Evolutionary conservation across 2,888 invertebrate genomes (phyloP).

Genomic region (Pammene fasciana): DNA sequence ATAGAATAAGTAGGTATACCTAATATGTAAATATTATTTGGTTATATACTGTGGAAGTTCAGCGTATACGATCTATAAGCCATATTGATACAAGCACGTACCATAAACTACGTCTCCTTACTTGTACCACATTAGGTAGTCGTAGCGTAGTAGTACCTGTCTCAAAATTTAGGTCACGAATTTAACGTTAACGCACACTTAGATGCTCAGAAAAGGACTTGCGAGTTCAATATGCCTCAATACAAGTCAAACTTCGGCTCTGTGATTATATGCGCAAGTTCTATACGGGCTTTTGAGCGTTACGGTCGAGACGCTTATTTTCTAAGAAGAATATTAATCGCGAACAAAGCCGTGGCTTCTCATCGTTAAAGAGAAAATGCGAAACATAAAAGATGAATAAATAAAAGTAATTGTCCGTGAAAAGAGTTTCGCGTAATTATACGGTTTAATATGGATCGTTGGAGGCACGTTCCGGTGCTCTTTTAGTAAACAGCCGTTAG

Average conservation of each 20-base stretch:
- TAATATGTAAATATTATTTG: no score
- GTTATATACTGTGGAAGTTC: no score
- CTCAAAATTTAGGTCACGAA: not conserved
- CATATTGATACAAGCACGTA: not conserved
- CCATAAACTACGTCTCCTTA: not conserved
- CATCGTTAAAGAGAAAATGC: slow-evolving; percentile 21
- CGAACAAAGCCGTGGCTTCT: slow-evolving; percentile 17
- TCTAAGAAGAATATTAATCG: slow-evolving; percentile 28
- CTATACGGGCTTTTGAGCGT: slow-evolving; percentile 12
- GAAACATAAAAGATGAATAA: slow-evolving; percentile 21
- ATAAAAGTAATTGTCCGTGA: slow-evolving; percentile 18
- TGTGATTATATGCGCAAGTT: slow-evolving; percentile 1
- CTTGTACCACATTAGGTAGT: not conserved
- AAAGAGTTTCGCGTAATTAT: slow-evolving; percentile 15
- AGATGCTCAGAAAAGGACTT: not conserved
- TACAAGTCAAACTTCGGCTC: slow-evolving; percentile 1
- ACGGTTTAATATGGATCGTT: slow-evolving; percentile 2
- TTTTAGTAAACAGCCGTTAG: not conserved
- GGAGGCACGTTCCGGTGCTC: not conserved
- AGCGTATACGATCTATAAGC: no score
- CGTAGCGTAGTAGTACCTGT: not conserved
- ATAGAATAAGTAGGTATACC: no score
- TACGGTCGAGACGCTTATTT: slow-evolving; percentile 15
- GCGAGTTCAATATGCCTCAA: not conserved
- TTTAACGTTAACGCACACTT: not conserved